These are phyloP conservation scores for Galeopsomyia nigrocyanea DNA, from an alignment of 2,888 invertebrate genomes.

Conservation along the genomic window DNA sequence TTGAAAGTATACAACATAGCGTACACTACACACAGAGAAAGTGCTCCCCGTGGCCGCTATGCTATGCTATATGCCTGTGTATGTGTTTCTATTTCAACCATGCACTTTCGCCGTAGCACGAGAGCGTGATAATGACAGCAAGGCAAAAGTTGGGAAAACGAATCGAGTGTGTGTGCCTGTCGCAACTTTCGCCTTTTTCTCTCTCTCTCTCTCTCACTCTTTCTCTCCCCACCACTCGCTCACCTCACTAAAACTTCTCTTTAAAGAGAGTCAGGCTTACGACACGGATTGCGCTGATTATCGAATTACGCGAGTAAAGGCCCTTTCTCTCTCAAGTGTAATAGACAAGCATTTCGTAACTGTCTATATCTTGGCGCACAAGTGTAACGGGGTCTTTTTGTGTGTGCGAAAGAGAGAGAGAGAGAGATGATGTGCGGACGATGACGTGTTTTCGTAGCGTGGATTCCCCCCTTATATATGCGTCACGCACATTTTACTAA, in stretches of 20 bases:
- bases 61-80: no score
- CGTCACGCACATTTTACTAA: not conserved
- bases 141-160: slow-evolving; percentile 10
- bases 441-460: no score
- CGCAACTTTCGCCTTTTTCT: slow-evolving; percentile 10
- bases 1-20: no score
- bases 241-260: not conserved
- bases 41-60: no score
- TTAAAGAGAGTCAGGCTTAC: slow-evolving; percentile 29
- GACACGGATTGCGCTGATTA: slow-evolving; percentile 51
- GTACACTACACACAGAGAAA: no score
- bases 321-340: no score
- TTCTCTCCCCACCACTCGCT: not conserved
- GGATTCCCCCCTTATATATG: not conserved
- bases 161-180: not conserved
- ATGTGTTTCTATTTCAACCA: no score
- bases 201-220: slow-evolving; percentile 13
- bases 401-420: slow-evolving; percentile 4
- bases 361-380: no score
- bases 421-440: not conserved
- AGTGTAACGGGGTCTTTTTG: no score
- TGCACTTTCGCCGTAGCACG: not conserved
- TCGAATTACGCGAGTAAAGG: slow-evolving; percentile 49
- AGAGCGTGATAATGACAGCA: slow-evolving; percentile 16
- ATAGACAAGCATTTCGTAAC: no score